phyloP scores from a whole-genome alignment of 2,797 vertebrate genomes.

The Tadarida brasiliensis region DNA sequence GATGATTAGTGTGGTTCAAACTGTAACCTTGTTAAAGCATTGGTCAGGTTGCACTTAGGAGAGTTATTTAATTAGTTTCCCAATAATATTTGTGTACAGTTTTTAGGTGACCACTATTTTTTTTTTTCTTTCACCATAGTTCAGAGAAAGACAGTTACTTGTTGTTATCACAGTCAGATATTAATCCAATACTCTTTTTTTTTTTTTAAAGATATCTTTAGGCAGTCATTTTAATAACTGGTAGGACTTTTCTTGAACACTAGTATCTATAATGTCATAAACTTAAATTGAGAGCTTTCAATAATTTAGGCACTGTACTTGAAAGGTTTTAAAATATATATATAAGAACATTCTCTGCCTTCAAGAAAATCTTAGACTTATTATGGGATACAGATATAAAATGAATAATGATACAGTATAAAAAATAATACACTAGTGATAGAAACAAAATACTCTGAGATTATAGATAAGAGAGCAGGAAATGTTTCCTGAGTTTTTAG shows the following conservation, averaged over 20 bases:
- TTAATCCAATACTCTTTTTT: background rate
- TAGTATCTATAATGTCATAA: background rate
- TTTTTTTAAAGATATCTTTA: slow-evolving; percentile 26
- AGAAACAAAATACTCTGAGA: background rate
- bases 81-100: slow-evolving; percentile 69
- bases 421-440: background rate
- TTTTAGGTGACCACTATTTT: slow-evolving; percentile 65
- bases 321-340: background rate
- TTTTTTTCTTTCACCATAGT: slow-evolving; percentile 55
- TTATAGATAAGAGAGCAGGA: background rate
- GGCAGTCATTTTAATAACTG: background rate
- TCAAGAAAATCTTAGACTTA: background rate
- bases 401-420: background rate
- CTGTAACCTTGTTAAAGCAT: slow-evolving; percentile 69
- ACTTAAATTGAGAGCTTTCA: background rate
- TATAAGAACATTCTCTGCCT: background rate
- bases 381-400: background rate
- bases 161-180: slow-evolving; percentile 56
- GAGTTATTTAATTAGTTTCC: slow-evolving; percentile 77
- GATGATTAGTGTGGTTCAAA: slow-evolving; percentile 74
- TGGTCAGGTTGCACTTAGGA: slow-evolving; percentile 72
- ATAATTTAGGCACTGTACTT: background rate
- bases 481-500: background rate
- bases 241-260: background rate
- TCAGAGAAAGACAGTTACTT: slow-evolving; percentile 51